Evolutionary conservation across 2,113 vertebrate species (phyloP).

Genomic region (Excalfactoria chinensis): DNA sequence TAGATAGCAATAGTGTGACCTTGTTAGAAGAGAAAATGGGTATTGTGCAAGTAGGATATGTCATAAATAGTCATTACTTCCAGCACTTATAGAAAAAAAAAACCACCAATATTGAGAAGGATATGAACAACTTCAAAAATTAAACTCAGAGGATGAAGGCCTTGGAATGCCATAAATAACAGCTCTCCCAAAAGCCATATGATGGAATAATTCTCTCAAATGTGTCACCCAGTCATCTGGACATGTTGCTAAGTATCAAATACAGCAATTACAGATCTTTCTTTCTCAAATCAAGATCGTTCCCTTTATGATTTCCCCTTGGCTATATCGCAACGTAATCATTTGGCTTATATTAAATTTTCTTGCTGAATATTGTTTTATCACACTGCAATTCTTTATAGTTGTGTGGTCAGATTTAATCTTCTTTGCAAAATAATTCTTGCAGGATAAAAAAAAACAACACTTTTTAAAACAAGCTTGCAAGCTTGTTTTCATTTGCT

Average conservation of each 20-base stretch:
- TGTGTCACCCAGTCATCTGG: conserved; percentile 27
- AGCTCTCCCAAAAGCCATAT: conserved; percentile 19
- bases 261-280: conserved; percentile 45
- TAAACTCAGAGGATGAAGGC: conserved; percentile 59
- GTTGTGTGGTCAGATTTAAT: conserved; percentile 20
- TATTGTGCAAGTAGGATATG: conserved; percentile 1
- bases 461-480: background rate
- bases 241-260: conserved; percentile 49
- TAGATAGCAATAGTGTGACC: conserved; percentile 51
- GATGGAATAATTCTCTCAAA: conserved; percentile 59
- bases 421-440: background rate
- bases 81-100: conserved; percentile 57
- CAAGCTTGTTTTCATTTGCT: background rate
- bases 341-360: conserved; percentile 56
- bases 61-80: conserved; percentile 73
- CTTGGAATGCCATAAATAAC: conserved; percentile 50
- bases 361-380: conserved; percentile 31
- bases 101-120: conserved; percentile 53
- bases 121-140: conserved; percentile 70
- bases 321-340: conserved; percentile 3
- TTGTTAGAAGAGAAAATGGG: conserved; percentile 48
- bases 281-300: conserved; percentile 44
- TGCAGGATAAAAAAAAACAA: background rate
- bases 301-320: background rate
- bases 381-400: background rate